phyloP scores from a whole-genome alignment of 2,888 invertebrate genomes.

The Cremastinae sp. region DNA sequence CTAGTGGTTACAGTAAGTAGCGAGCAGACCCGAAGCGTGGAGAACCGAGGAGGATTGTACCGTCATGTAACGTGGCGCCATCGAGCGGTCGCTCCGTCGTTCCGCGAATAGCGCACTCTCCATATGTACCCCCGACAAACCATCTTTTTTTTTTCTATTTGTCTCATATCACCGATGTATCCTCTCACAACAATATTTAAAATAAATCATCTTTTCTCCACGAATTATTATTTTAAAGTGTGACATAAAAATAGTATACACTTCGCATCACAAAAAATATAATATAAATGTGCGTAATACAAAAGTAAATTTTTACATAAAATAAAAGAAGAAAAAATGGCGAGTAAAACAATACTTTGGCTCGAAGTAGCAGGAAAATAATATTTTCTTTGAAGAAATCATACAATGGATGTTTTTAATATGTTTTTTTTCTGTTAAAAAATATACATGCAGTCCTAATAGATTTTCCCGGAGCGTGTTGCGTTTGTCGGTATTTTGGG shows the following conservation, averaged over 20 bases:
- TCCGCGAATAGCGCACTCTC: constrained; percentile 14
- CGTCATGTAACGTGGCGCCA: constrained; percentile 74
- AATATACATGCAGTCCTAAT: not conserved
- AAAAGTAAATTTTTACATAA: too few species aligned
- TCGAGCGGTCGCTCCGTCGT: constrained; percentile 65
- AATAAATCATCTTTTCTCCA: too few species aligned
- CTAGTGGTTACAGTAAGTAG: constrained; percentile 49
- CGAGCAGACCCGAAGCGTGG: constrained; percentile 44
- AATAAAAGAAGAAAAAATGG: too few species aligned
- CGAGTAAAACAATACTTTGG: too few species aligned
- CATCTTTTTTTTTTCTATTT: not conserved
- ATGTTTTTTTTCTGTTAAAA: not conserved
- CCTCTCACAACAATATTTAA: not conserved
- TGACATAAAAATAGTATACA: too few species aligned
- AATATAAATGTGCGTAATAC: too few species aligned
- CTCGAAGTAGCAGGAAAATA: too few species aligned
- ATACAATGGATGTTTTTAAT: too few species aligned
- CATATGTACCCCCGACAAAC: not conserved
- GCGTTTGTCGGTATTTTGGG: constrained; percentile 1
- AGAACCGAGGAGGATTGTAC: constrained; percentile 49
- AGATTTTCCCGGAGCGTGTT: not conserved
- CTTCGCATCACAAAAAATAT: too few species aligned
- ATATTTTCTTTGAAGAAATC: too few species aligned
- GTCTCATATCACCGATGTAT: not conserved
- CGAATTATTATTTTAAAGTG: too few species aligned